Evolutionary conservation across 1,140 invertebrate genomes (phyloP), one percentile per base, ranked within the genome.

Genomic region (Cotesia typhae): DNA sequence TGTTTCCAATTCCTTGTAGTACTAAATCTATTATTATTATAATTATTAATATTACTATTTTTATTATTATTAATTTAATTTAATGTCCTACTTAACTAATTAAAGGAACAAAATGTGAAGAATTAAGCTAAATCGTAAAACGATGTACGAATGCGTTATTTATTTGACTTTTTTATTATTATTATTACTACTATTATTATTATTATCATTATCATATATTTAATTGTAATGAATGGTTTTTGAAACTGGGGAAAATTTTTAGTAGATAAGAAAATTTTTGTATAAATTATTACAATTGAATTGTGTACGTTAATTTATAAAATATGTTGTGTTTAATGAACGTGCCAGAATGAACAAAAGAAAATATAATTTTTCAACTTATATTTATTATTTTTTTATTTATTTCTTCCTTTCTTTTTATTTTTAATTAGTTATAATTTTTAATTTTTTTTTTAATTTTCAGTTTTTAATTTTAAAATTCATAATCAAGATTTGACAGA

Each of bases 221-320:
- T 47, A 47, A 47, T 7, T 47, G 41, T 47, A 36, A 65, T 38
- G 36, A 47, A 47, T 47, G 41, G 41, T 47, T 47, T 47, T 9
- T 6, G 10, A 47, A 47, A 47, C 59, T n/a, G 74, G 70, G 75
- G 55, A 67, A 64, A 72, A 75, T 74, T 47, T 72, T 17, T n/a
- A 37, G 36, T 14, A 3, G 2, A 14, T 72, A 65, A 70, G 57
- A 71, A 63, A 75, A 75, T 55, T 14, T 75, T 75, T 83, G 79
- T 86, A 81, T 86, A 87, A 87, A 87, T 86, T 82, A 84, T 84
- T 81, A 84, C 76, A 80, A 84, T 84, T 47, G 6, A 47, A 47
- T 47, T 84, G 84, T 85, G 82, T 87, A 87, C 79, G 84, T 86
- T 86, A 85, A 86, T 87, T 86, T 87, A 85, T 87, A 85, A 87